phyloP scores from a whole-genome alignment of 2,888 invertebrate species.

The Acleris laterana region DNA sequence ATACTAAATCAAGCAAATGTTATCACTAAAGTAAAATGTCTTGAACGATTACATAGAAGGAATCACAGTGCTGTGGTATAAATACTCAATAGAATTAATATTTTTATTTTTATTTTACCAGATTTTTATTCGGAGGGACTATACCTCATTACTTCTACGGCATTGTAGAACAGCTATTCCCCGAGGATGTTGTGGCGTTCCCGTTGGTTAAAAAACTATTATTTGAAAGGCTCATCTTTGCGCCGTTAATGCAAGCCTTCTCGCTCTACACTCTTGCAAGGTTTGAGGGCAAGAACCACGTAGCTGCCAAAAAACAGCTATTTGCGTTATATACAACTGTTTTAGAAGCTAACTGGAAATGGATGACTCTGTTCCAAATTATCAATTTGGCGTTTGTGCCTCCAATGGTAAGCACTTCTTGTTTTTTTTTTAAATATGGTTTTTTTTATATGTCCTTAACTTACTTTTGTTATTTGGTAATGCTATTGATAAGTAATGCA shows the following conservation, averaged over 20 bases:
- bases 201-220: conserved; percentile 86
- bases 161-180: conserved; percentile 85
- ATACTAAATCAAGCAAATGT: no score
- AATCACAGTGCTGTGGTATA: neutral
- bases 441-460: neutral
- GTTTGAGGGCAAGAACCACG: conserved; percentile 90
- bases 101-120: conserved; percentile 56
- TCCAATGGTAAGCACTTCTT: conserved; percentile 87
- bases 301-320: conserved; percentile 86
- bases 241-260: conserved; percentile 89
- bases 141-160: conserved; percentile 91
- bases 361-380: conserved; percentile 89
- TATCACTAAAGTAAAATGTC: no score
- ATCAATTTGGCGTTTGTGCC: conserved; percentile 90
- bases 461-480: no score
- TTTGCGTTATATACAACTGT: conserved; percentile 86
- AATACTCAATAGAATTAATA: neutral
- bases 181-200: conserved; percentile 83
- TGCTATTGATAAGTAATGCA: no score
- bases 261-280: conserved; percentile 89
- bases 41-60: no score
- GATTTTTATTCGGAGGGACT: conserved; percentile 91
- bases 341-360: conserved; percentile 90
- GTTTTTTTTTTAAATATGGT: no score
- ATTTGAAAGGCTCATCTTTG: conserved; percentile 89